Percentiles rank a stretch among this genome's conserved stretches.
Evolutionary conservation across 30 jellyfish, hydroid and myxozoan species (phyloP).

Genomic region (Morbakka virulenta): DNA sequence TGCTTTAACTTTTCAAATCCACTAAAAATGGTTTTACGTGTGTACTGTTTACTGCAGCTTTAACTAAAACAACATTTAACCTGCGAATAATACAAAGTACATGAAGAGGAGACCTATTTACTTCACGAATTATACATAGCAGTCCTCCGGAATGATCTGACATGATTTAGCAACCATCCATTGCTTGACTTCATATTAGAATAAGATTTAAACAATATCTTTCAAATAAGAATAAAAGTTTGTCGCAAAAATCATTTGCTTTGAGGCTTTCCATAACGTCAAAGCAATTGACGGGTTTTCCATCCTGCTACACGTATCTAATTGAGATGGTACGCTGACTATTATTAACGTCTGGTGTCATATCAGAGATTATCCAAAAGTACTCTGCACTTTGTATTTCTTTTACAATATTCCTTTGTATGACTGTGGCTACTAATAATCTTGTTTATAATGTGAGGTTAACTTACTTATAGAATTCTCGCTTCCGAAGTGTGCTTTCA

Average conservation of each 20-base stretch:
- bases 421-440: conserved; percentile 45
- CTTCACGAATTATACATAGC: not conserved
- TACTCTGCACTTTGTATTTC: conserved; percentile 14
- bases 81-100: not conserved
- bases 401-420: conserved; percentile 3
- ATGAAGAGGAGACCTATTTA: not conserved
- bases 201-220: not conserved
- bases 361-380: conserved; percentile 44
- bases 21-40: not conserved
- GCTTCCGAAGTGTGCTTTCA: conserved; percentile 52
- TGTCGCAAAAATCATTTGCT: not conserved
- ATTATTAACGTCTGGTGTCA: conserved; percentile 29
- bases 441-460: conserved; percentile 50
- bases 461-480: conserved; percentile 47
- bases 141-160: not conserved
- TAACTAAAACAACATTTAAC: not conserved
- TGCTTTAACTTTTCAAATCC: not conserved
- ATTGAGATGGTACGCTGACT: not conserved
- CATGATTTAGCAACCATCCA: not conserved
- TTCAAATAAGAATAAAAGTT: not conserved
- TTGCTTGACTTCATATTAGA: not conserved
- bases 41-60: not conserved
- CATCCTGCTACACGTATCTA: not conserved
- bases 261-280: not conserved
- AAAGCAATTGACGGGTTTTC: not conserved